Conservation (phyloP, 2,888 invertebrate species). For the Hyles lineata region DNA sequence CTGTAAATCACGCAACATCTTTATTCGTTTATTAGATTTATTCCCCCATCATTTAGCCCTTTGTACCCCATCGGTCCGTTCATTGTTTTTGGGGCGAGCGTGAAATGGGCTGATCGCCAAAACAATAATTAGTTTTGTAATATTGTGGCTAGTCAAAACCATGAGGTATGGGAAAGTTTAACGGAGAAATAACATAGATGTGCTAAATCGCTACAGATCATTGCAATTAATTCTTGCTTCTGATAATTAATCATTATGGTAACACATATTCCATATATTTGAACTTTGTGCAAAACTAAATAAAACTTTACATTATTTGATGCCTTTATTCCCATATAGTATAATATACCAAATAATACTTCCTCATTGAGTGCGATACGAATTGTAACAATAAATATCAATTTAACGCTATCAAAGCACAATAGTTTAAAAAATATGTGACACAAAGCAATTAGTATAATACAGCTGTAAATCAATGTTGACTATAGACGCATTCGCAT, state of each 20-base stretch:
- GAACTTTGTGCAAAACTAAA: neutral
- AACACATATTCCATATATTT: too few species aligned
- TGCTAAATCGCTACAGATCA: too few species aligned
- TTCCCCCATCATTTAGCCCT: conserved; percentile 57
- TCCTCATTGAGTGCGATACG: conserved; percentile 19
- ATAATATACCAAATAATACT: conserved; percentile 35
- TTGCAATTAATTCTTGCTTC: too few species aligned
- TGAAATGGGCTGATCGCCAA: conserved; percentile 72
- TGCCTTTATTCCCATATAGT: neutral
- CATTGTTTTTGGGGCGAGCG: conserved; percentile 82
- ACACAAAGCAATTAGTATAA: conserved; percentile 74
- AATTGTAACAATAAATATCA: conserved; percentile 26
- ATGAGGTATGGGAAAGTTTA: neutral
- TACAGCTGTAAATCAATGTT: conserved; percentile 69
- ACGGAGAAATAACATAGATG: neutral
- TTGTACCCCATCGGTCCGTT: conserved; percentile 43
- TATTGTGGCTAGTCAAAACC: conserved; percentile 52
- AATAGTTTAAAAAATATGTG: conserved; percentile 53
- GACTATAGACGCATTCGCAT: conserved; percentile 57
- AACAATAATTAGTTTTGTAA: conserved; percentile 61
- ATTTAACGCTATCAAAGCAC: conserved; percentile 45
- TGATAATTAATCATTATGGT: too few species aligned
- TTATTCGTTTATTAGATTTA: conserved; percentile 77
- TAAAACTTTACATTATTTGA: neutral
- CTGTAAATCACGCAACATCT: conserved; percentile 84